Percentiles rank a stretch among this genome's conserved stretches.
phyloP scores from a whole-genome alignment of 2,888 invertebrate genomes.

The Xestia sexstrigata region DNA sequence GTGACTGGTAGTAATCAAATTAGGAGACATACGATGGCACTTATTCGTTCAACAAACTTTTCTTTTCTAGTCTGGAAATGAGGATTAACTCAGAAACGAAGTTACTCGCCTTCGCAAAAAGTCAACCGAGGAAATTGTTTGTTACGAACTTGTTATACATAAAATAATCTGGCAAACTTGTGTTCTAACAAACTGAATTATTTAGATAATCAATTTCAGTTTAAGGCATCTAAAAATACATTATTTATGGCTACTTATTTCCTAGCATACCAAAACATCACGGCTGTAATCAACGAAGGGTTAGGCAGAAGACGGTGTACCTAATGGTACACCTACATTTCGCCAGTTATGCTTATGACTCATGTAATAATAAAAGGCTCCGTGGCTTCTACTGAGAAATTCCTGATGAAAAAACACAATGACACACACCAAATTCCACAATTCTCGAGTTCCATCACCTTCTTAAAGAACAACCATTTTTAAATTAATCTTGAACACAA shows the following conservation, averaged over 20 bases:
- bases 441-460: neutral
- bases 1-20: conserved; percentile 45
- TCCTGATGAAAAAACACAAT: no score
- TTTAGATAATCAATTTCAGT: neutral
- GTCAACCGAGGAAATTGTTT: conserved; percentile 40
- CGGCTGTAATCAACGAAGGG: no score
- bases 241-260: neutral
- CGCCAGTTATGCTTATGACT: no score
- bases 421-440: neutral
- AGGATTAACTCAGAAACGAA: conserved; percentile 45
- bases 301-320: no score
- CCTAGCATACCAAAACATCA: no score
- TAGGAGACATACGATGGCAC: conserved; percentile 30
- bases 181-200: conserved; percentile 4
- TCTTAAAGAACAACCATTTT: conserved; percentile 2
- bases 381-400: no score
- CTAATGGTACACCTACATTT: no score
- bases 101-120: conserved; percentile 41
- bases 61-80: conserved; percentile 29
- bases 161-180: conserved; percentile 35
- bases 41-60: conserved; percentile 51
- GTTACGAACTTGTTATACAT: conserved; percentile 50
- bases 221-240: neutral
- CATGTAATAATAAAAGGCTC: no score
- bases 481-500: conserved; percentile 22